Base-by-base conservation (phyloP, 2,797 vertebrate genomes). In the Apodemus agrarius region DNA sequence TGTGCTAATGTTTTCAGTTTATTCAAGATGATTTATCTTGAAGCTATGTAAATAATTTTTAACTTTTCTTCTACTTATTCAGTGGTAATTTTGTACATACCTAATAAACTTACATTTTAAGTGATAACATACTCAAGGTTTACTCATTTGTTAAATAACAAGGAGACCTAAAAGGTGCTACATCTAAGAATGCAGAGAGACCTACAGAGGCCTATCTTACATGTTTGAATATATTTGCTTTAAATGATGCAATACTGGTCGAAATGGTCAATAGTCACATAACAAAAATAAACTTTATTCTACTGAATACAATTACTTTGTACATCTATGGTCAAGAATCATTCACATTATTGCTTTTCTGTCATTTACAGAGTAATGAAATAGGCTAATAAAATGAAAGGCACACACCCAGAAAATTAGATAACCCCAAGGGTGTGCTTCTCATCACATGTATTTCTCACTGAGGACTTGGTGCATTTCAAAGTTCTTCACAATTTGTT, bases 11-110 rank as follows among this genome's bases (percentile, higher is more conserved):
- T 89, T 59, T 84, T 90, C 67, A 40, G 61, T 96, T 84, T 88
- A 61, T 89, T 94, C 69, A 67, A 94, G 54, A 93, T 91, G 13
- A 6, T 89, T 97, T 84, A 89, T 57, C 24, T 90, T 95, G 59
- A 93, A 93, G 6, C 4, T 43, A 13, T 86, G 14, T 6, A 31
- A 6, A 22, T 72, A 49, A 49, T 85, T 83, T 54, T 95, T 88
- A 11, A 40, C 16, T 2, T 37, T 93, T 46, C 14, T 87, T 29
- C 40, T 67, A 75, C 0, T 75, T 87, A 90, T 69, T 65, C 37
- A 79, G 17, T 22, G 82, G 13, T 90, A 52, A 69, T 93, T 88
- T 69, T 90, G 4, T 79, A 16, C 4, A 75, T 86, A 46, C 29
- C 34, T n/a, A 88, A 61, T 26, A 22, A 85, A 83, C 24, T 83